Evolutionary conservation across 2,113 vertebrate genomes (phyloP).

Genomic region (Salvelinus sp.): DNA sequence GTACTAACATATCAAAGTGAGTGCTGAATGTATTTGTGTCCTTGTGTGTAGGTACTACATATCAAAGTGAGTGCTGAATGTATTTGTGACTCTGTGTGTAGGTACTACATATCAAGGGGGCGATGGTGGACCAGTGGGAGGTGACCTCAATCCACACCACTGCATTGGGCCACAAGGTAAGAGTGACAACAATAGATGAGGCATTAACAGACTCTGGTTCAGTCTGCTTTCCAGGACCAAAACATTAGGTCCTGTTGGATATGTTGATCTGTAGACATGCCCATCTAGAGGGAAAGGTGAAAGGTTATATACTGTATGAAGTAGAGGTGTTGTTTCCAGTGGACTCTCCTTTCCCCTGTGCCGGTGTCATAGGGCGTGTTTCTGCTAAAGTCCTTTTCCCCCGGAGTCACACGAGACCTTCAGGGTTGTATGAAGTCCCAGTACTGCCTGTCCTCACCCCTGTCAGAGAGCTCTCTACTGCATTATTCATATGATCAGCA

Average conservation of each 20-base stretch:
- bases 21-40: not conserved
- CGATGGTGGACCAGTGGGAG: slow-evolving; percentile 95
- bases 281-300: too few relatives aligned
- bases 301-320: too few relatives aligned
- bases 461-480: not conserved
- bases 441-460: not conserved
- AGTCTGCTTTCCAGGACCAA: too few relatives aligned
- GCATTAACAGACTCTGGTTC: too few relatives aligned
- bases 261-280: too few relatives aligned
- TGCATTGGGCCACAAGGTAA: slow-evolving; percentile 98
- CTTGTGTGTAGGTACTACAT: slow-evolving; percentile 90
- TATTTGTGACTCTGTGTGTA: slow-evolving; percentile 55
- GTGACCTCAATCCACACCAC: slow-evolving; percentile 98
- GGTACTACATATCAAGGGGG: slow-evolving; percentile 98
- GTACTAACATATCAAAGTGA: slow-evolving; percentile 96
- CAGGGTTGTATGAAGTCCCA: not conserved
- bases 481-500: slow-evolving; percentile 1
- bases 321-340: not conserved
- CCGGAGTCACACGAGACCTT: not conserved
- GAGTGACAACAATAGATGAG: not conserved
- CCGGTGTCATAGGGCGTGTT: not conserved
- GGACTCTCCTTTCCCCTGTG: not conserved
- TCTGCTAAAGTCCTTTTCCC: not conserved
- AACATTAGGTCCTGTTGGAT: too few relatives aligned
- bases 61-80: slow-evolving; percentile 77